phyloP scores from a whole-genome alignment of 2,797 vertebrate genomes.

The Fundulus diaphanus region DNA sequence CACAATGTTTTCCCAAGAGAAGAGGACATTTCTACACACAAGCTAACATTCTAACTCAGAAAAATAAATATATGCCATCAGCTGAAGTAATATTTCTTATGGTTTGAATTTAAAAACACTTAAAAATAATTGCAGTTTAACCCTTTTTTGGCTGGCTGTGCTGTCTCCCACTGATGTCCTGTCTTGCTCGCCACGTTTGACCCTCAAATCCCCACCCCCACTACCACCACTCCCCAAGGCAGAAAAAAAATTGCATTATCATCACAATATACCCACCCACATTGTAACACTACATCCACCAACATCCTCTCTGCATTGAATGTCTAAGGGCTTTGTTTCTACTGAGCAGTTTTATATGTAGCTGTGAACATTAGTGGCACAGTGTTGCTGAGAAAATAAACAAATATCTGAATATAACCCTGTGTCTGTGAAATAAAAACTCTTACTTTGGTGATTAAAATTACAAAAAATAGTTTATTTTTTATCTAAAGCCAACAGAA shows the following conservation, averaged over 20 bases:
- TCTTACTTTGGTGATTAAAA: background rate
- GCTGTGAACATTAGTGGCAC: constrained; percentile 56
- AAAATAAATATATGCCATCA: constrained; percentile 13
- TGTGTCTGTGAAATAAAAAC: background rate
- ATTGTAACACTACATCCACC: background rate
- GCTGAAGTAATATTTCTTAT: background rate
- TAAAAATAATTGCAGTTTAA: constrained; percentile 11
- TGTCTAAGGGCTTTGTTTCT: constrained; percentile 46
- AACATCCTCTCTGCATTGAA: constrained; percentile 30
- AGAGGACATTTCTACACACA: constrained; percentile 3
- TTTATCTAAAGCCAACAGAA: background rate
- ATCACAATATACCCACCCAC: background rate
- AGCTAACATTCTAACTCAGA: background rate
- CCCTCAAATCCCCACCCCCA: background rate
- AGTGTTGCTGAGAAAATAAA: constrained; percentile 58
- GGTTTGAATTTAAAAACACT: constrained; percentile 20
- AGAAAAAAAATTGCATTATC: background rate
- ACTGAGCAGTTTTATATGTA: constrained; percentile 40
- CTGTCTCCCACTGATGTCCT: background rate
- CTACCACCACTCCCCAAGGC: too few species aligned
- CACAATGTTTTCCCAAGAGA: constrained; percentile 9
- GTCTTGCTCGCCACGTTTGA: background rate
- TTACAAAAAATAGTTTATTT: background rate
- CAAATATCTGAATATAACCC: constrained; percentile 35
- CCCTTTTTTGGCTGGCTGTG: constrained; percentile 23